Evolutionary conservation across 2,113 vertebrate species (phyloP).

Genomic region (Thamnophis sirtalis): DNA sequence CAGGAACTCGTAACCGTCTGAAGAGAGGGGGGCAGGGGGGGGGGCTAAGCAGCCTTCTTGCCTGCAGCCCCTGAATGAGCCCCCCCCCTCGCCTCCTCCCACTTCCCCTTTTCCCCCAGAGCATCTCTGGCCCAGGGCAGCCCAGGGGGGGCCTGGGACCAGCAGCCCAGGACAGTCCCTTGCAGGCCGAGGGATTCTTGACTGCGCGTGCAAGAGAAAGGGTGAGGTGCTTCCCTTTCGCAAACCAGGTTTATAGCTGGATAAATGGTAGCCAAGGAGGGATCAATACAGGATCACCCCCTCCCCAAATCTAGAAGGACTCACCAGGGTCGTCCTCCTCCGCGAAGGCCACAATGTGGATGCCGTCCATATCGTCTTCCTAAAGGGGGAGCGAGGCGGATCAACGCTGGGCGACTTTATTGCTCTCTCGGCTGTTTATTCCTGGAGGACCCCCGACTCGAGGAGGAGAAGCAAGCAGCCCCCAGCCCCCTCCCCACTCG

Average conservation of each 20-base stretch:
- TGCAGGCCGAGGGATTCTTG: not conserved
- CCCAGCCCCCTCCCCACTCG: not conserved
- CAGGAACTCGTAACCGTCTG: slow-evolving; percentile 89
- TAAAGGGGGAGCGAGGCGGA: slow-evolving; percentile 26
- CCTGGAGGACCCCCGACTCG: not conserved
- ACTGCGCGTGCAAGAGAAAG: accelerated
- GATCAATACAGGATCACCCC: not conserved
- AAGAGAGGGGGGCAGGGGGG: not conserved
- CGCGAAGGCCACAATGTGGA: slow-evolving; percentile 92
- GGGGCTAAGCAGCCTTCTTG: not conserved
- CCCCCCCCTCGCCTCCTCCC: not conserved
- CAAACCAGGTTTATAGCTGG: not conserved
- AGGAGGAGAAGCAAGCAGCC: not conserved
- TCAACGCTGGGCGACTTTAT: not conserved
- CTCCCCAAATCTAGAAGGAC: not conserved
- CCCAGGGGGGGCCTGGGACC: not conserved
- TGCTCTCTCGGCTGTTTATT: not conserved
- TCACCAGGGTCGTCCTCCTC: slow-evolving; percentile 88
- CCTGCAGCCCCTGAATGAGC: not conserved
- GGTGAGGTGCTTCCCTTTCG: not conserved
- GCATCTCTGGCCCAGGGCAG: not conserved
- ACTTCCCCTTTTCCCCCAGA: not conserved
- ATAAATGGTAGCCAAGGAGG: not conserved
- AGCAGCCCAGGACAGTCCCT: not conserved
- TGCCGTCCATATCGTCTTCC: slow-evolving; percentile 88